Evolutionary conservation across 2,113 vertebrate species (phyloP).

Genomic region (Deroptyus accipitrinus): DNA sequence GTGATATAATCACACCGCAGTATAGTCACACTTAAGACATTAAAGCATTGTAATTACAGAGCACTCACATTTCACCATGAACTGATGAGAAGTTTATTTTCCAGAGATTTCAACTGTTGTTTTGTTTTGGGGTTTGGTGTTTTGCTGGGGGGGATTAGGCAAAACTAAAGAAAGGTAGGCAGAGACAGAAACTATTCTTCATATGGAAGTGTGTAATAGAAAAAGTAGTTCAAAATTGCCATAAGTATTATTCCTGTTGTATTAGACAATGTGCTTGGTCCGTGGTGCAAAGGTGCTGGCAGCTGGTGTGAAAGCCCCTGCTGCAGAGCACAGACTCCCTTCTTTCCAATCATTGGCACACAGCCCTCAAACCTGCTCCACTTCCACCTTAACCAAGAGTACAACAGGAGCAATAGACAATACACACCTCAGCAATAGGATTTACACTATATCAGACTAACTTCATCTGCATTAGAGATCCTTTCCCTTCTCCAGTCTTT

Average conservation of each 20-base stretch:
- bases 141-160: background rate
- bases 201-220: background rate
- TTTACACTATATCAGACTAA: too few species aligned
- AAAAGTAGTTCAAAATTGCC: accelerated
- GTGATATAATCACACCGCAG: background rate
- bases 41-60: background rate
- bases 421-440: accelerated
- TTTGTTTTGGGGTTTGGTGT: too few species aligned
- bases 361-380: too few species aligned
- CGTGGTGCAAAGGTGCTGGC: accelerated
- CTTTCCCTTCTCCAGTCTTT: background rate
- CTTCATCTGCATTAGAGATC: background rate
- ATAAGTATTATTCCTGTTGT: background rate
- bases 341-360: accelerated
- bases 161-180: background rate
- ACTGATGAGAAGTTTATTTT: background rate
- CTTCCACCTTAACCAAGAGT: background rate
- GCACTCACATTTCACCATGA: background rate
- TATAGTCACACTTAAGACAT: background rate
- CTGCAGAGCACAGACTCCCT: background rate
- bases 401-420: accelerated
- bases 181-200: background rate
- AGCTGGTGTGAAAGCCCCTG: background rate
- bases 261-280: background rate
- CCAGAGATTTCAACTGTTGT: background rate